Percentiles rank a stretch among this genome's conserved stretches.
Evolutionary conservation across 2,888 invertebrate genomes (phyloP).

Genomic region (Drosophila affinis): DNA sequence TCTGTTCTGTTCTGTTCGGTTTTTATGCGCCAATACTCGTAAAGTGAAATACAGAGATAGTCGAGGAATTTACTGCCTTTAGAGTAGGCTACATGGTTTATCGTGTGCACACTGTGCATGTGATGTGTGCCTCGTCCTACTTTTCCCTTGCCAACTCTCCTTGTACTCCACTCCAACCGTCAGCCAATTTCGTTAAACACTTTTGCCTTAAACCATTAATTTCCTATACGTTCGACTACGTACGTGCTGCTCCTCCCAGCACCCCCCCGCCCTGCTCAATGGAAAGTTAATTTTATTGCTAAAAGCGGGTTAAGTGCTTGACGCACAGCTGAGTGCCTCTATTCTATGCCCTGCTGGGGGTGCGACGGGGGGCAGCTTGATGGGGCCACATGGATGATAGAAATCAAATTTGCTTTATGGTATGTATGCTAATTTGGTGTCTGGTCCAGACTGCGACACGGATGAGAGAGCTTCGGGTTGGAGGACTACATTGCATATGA

Average conservation of each 20-base stretch:
- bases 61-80: slow-evolving; percentile 71
- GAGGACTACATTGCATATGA: slow-evolving; percentile 39
- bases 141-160: slow-evolving; percentile 47
- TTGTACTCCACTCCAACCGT: slow-evolving; percentile 24
- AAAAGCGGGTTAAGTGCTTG: slow-evolving; percentile 81
- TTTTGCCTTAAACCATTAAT: slow-evolving; percentile 82
- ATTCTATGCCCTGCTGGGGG: slow-evolving; percentile 38
- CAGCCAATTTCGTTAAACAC: slow-evolving; percentile 78
- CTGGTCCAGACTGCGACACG: slow-evolving; percentile 36
- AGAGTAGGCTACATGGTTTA: slow-evolving; percentile 52
- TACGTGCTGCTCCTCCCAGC: slow-evolving; percentile 51
- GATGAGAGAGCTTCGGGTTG: neutral
- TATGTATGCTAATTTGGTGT: slow-evolving; percentile 78
- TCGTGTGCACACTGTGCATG: slow-evolving; percentile 38
- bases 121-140: slow-evolving; percentile 30
- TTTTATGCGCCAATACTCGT: slow-evolving; percentile 71
- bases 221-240: slow-evolving; percentile 71
- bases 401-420: slow-evolving; percentile 82
- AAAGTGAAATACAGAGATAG: slow-evolving; percentile 75
- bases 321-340: slow-evolving; percentile 67
- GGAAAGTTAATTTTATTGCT: slow-evolving; percentile 81
- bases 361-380: slow-evolving; percentile 9
- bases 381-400: slow-evolving; percentile 60
- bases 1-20: slow-evolving; percentile 50
- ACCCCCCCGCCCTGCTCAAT: slow-evolving; percentile 45